Conservation (phyloP, 2,797 vertebrate species). For the Enteromius fasciolatus region DNA sequence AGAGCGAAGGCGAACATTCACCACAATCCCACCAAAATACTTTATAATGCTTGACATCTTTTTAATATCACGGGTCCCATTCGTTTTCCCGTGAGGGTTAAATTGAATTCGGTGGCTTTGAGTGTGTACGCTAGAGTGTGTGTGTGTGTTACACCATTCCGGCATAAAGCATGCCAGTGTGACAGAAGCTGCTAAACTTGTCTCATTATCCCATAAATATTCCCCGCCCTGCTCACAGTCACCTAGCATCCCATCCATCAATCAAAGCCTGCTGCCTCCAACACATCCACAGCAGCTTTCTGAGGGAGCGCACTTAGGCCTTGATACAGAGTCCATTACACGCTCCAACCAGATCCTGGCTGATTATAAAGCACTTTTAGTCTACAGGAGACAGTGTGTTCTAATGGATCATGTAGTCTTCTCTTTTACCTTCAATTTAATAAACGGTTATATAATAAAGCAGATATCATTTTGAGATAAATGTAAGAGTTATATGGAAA, state of each 20-base stretch:
- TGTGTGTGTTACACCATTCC: constrained; percentile 3
- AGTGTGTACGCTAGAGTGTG: constrained; percentile 13
- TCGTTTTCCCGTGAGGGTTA: constrained; percentile 22
- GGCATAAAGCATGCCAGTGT: constrained; percentile 37
- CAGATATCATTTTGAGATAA: not conserved
- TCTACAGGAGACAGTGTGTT: constrained; percentile 23
- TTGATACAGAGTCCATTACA: constrained; percentile 38
- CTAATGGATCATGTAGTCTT: constrained; percentile 27
- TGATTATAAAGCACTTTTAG: constrained; percentile 40
- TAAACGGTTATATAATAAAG: not conserved
- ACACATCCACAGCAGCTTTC: constrained; percentile 71
- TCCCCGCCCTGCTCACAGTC: constrained; percentile 68
- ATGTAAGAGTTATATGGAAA: constrained; percentile 20
- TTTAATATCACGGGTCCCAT: constrained; percentile 48
- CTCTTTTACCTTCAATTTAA: constrained; percentile 31
- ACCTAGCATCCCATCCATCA: constrained; percentile 76
- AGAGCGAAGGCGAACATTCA: constrained; percentile 32
- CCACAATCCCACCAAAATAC: constrained; percentile 43
- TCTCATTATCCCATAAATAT: constrained; percentile 69
- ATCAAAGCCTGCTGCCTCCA: constrained; percentile 68
- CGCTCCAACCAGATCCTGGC: constrained; percentile 14
- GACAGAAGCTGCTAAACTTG: constrained; percentile 46
- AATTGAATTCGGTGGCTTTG: constrained; percentile 8
- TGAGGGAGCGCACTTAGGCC: constrained; percentile 23
- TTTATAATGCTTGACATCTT: constrained; percentile 54